Base-by-base conservation (phyloP, 1,140 invertebrate species). In the Drosophila eugracilis region DNA sequence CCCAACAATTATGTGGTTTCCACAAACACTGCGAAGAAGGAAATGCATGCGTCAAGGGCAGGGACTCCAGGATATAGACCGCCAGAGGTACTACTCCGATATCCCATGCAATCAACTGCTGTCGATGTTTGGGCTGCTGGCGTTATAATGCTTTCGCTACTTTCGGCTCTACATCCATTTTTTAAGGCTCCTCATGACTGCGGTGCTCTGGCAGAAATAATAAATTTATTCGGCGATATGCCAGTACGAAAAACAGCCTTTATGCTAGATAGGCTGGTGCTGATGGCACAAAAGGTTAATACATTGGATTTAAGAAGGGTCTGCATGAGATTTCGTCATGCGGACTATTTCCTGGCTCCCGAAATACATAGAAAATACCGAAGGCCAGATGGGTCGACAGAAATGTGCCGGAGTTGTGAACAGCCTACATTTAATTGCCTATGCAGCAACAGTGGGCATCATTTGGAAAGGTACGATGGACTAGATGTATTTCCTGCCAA, bases 41-140 rank as follows among this genome's bases (percentile, higher is more conserved):
- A 93, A 9, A 93, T 94, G 60, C 92, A 94, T 26, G 97, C 97
- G 5, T 94, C 95, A 5, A 92, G 97, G 74, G 97, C 97, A 44
- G 97, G 97, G 28, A 98, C 97, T 10, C 96, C 97, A 12, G 97
- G 91, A 21, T 98, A 96, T 90, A 92, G 97, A 36, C 95, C 97
- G 45, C 97, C 97, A 0, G 97, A 98, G 93, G 96, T 98, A 34
- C 92, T 97, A n/a, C 92, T 97, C 37, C 96, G 96, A 75, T 94
- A 94, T 92, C 92, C 93, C 2, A 89, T 94, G 30, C 97, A 97
- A 92, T 95, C 95, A 5, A 92, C 92, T 93, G 96, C 96, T 67
- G 95, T 98, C 63, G 97, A 98, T 92, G 94, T 97, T 57, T 98
- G 97, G 97, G 96, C 97, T 41, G 94, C 94, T 42, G 97, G 97